Evolutionary conservation across 2,113 vertebrate genomes (phyloP).

Genomic region (Alexandromys fortis): DNA sequence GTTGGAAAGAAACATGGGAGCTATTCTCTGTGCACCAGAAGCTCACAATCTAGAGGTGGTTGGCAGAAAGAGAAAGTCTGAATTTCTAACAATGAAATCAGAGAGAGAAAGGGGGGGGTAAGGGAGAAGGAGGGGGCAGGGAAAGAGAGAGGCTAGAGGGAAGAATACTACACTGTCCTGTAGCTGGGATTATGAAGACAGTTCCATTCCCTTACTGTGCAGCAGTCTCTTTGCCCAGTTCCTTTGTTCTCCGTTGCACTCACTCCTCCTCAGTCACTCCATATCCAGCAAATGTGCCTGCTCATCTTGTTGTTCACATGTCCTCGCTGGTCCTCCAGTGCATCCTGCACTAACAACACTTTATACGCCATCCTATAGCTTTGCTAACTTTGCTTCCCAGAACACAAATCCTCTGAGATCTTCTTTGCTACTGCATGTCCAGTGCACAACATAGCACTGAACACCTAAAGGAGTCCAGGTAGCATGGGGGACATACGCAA

Average conservation of each 20-base stretch:
- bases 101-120: too few relatives aligned
- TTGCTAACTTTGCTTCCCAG: not conserved
- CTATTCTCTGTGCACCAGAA: constrained; percentile 8
- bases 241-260: not conserved
- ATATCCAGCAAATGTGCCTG: not conserved
- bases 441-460: not conserved
- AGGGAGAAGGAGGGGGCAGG: fast-evolving
- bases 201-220: not conserved
- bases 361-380: not conserved
- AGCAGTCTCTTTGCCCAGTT: not conserved
- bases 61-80: not conserved
- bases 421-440: not conserved
- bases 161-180: not conserved
- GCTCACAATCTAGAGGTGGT: not conserved
- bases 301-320: not conserved
- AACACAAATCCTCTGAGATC: not conserved
- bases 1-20: constrained; percentile 25
- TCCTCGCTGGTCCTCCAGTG: not conserved
- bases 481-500: not conserved
- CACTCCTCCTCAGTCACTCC: not conserved
- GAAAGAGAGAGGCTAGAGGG: too few relatives aligned
- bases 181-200: not conserved
- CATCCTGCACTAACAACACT: not conserved
- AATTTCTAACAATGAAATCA: not conserved
- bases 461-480: not conserved